phyloP scores from a whole-genome alignment of 2,888 invertebrate species.

The Auanema sp. region DNA sequence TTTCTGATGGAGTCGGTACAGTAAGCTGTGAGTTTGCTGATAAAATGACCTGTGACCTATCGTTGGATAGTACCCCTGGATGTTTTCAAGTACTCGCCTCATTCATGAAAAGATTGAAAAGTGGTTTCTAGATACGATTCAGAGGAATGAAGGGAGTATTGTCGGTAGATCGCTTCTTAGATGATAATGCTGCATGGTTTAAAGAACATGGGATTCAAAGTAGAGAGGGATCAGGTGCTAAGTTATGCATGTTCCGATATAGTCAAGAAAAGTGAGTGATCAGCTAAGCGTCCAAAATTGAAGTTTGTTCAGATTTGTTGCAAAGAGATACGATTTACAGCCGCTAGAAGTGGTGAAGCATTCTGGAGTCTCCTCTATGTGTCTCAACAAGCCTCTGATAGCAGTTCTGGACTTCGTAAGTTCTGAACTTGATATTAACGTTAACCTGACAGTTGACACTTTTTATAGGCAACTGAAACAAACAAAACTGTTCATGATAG shows the following conservation, averaged over 20 bases:
- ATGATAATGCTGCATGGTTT: conserved; percentile 34
- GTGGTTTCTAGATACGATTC: conserved; percentile 54
- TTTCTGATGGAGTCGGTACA: conserved; percentile 23
- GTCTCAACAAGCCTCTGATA: conserved; percentile 64
- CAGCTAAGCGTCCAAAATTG: neutral
- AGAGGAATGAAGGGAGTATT: conserved; percentile 63
- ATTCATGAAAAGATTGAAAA: neutral
- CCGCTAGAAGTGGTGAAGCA: conserved; percentile 60
- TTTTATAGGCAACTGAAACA: no score
- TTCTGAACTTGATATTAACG: no score
- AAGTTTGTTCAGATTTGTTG: conserved; percentile 13
- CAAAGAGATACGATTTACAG: conserved; percentile 32
- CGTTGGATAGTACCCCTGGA: conserved; percentile 46
- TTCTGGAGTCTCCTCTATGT: conserved; percentile 53
- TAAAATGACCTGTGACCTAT: conserved; percentile 25
- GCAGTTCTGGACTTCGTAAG: conserved; percentile 60
- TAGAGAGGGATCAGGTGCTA: conserved; percentile 16
- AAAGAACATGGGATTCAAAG: conserved; percentile 6
- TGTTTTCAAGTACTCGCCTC: conserved; percentile 40
- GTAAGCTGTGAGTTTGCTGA: conserved; percentile 10
- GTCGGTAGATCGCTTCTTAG: conserved; percentile 52
- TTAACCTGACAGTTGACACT: no score
- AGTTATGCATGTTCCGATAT: conserved; percentile 31
- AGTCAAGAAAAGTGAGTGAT: conserved; percentile 34
- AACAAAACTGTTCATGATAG: conserved; percentile 27